Evolutionary conservation across 2,113 vertebrate genomes (phyloP), one percentile per base, ranked within the genome.

Genomic region (Brachyhypopomus gauderio): DNA sequence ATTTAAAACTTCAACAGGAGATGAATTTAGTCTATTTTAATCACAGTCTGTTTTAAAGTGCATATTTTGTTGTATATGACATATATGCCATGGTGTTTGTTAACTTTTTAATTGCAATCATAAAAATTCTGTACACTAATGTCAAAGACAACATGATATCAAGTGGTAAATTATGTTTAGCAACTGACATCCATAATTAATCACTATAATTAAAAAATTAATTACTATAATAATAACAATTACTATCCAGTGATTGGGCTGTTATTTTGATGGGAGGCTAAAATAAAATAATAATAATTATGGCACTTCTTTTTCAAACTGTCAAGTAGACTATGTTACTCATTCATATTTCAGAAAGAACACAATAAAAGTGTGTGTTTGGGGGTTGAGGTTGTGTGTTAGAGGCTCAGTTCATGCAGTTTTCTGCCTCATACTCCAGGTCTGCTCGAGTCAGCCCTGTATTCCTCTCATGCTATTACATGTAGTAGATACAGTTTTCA

Each of bases 71-170:
- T 52, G 1, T 52, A 14, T 71, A 25, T 14, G 19, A 60, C 22
- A 38, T 55, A 23, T 56, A 30, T 55, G 36, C 52, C 34, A n/a
- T 60, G 45, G 38, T 60, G 9, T 45, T 8, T 58, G 11, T 58
- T 38, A 9, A 34, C 17, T 17, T 86, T 90, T 89, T 80, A 71
- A 79, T 88, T 80, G 77, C 86, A 89, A 89, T 91, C 88, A 90
- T 88, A 70, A 56, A 78, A 38, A 82, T 77, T 34, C 41, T n/a
- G 8, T 34, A 59, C 34, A 12, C 36, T 12, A 27, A 66, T 19
- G 79, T 86, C 85, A 85, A 80, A 83, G 87, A 86, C 78, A 84
- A 85, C 72, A 67, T 81, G 87, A 88, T 88, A 89, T 89, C 87
- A 90, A 86, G 87, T 85, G 71, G 83, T 86, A 89, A 88, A 91